phyloP scores from a whole-genome alignment of 2,113 vertebrate species.

The Podarcis raffonei region DNA sequence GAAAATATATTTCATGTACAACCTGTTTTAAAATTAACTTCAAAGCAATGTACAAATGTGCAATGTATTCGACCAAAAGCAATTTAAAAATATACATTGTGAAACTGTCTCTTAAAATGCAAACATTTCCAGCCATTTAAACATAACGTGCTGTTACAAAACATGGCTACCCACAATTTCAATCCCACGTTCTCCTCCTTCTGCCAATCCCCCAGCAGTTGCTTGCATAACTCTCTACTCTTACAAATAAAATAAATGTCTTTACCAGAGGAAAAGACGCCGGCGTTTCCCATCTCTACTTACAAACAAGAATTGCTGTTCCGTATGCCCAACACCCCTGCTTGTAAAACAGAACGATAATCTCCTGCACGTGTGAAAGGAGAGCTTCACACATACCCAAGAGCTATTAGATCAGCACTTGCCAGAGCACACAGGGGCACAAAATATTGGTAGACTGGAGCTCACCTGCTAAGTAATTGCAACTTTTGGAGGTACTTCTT shows the following conservation, averaged over 20 bases:
- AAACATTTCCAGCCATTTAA: slow-evolving; percentile 52
- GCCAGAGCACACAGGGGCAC: slow-evolving; percentile 41
- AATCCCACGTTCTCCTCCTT: background rate
- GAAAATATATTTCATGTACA: slow-evolving; percentile 47
- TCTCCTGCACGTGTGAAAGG: background rate
- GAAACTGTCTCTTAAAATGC: slow-evolving; percentile 47
- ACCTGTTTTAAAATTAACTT: slow-evolving; percentile 40
- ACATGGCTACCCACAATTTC: slow-evolving; percentile 34
- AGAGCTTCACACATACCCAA: background rate
- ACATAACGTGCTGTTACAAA: slow-evolving; percentile 43
- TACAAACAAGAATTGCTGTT: background rate
- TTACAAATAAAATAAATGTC: background rate
- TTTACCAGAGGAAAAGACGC: slow-evolving; percentile 13
- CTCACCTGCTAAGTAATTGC: background rate
- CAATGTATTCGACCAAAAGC: background rate
- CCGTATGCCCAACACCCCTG: background rate
- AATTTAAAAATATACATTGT: slow-evolving; percentile 47
- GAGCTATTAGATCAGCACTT: background rate
- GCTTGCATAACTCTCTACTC: background rate
- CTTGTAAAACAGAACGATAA: background rate
- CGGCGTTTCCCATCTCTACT: background rate
- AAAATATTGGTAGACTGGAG: slow-evolving; percentile 50
- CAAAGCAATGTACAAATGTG: slow-evolving; percentile 53
- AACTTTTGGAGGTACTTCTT: slow-evolving; percentile 36
- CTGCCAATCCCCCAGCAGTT: background rate